Base-by-base conservation (phyloP, 2,113 vertebrate species). In the Spea bombifrons region DNA sequence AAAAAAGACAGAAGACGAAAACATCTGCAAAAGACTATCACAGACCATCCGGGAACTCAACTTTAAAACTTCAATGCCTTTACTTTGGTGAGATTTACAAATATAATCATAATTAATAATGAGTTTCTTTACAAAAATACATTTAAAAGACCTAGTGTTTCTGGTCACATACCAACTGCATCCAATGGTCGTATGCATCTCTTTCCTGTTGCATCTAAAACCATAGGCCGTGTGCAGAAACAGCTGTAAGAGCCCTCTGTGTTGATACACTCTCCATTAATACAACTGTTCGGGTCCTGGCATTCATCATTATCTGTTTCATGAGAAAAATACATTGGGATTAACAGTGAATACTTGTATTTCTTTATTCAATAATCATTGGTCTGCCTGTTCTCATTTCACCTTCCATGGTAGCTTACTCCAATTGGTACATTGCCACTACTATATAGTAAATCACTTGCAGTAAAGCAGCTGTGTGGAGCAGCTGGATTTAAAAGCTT, bases 231-330 rank as follows among this genome's bases (percentile, higher is more conserved):
- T 30, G 90, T 92, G 80, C 97, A 99, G 89, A 96, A 95, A 88
- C 97, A 98, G 87, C 92, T 92, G 83, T 92, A 99, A 44, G 97
- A 97, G 50, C 97, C 95, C 45, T 94, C 93, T 5, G 93, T 96
- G 87, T 99, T 98, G 81, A 95, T 48, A 87, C 97, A 99, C 85
- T 95, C 86, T 68, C 95, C 95, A 71, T 91, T 92, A 8, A 90
- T 90, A 84, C 97, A 99, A 82, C 91, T 93, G 7, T 82, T 91
- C 83, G 94, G 94, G 78, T 98, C 95, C 74, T 91, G 88, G 89
- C 97, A 99, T 90, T 99, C 96, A 84, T 99, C 89, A 61, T 94
- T 94, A 89, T 99, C 97, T 95, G 30, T 30, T 30, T 30, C 30
- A 30, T 30, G 30, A 30, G 30, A 30, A 30, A 30, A 30, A 30